These are phyloP conservation scores for Chaenogobius annularis DNA, from an alignment of 2,113 vertebrate genomes.

Conservation along the genomic window DNA sequence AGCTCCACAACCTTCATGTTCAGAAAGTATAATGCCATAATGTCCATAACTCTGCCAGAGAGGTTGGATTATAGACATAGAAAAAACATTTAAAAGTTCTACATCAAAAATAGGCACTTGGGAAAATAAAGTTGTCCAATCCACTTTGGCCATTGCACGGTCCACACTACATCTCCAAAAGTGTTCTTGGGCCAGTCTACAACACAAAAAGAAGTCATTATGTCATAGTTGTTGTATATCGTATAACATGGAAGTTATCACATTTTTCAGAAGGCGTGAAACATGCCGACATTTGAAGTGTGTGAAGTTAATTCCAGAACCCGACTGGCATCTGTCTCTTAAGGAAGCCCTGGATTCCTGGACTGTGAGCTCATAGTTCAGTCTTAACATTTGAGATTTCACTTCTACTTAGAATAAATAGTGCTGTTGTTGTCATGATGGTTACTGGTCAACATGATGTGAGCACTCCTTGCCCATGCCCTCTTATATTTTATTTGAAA, in stretches of 20 bases:
- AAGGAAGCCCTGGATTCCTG: slow-evolving; percentile 47
- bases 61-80: neutral
- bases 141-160: neutral
- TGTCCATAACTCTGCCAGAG: neutral
- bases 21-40: neutral
- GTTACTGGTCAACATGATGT: neutral
- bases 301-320: neutral
- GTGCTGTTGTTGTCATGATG: slow-evolving; percentile 5
- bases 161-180: neutral
- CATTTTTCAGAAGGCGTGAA: neutral
- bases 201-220: neutral
- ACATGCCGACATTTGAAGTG: neutral
- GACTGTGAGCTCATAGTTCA: slow-evolving; percentile 69
- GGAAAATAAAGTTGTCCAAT: neutral
- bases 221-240: neutral
- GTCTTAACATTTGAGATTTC: slow-evolving; percentile 46
- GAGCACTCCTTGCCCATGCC: neutral
- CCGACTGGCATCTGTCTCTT: slow-evolving; percentile 7
- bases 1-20: slow-evolving; percentile 3
- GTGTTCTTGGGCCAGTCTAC: too few relatives aligned
- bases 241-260: slow-evolving; percentile 1
- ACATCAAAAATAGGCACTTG: neutral
- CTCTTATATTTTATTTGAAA: neutral
- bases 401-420: slow-evolving; percentile 2
- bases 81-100: neutral